Conservation (phyloP, 1,140 invertebrate species). For the Batillaria attramentaria region DNA sequence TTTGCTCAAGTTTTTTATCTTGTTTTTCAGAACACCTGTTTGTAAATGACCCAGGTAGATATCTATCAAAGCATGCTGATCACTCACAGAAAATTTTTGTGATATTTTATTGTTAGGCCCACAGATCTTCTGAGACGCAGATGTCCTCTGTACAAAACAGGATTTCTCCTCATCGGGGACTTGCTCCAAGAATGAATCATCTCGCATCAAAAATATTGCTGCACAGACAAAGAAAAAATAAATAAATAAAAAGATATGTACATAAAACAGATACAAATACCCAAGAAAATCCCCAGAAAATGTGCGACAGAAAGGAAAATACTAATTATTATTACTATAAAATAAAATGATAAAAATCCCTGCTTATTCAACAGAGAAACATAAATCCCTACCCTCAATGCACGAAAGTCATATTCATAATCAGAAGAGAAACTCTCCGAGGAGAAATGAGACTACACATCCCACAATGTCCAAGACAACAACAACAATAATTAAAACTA, state of each 20-base stretch:
- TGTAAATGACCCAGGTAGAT: background rate
- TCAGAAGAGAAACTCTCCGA: no score
- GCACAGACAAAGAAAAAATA: slow-evolving; percentile 33
- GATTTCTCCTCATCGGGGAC: slow-evolving; percentile 53
- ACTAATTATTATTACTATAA: no score
- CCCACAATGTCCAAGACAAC: no score
- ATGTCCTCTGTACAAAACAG: slow-evolving; percentile 54
- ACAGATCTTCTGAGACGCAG: slow-evolving; percentile 56
- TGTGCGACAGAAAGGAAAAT: background rate
- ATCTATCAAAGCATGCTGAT: slow-evolving; percentile 9
- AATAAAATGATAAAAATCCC: no score
- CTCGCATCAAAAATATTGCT: slow-evolving; percentile 64
- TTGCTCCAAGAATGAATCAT: slow-evolving; percentile 60
- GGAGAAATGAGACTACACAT: no score
- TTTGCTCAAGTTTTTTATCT: background rate
- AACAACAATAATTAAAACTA: no score
- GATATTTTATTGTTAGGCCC: slow-evolving; percentile 56
- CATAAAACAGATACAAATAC: background rate
- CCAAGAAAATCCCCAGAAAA: background rate
- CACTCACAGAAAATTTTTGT: slow-evolving; percentile 64
- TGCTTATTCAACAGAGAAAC: no score
- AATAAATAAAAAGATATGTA: slow-evolving; percentile 7
- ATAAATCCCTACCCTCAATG: no score
- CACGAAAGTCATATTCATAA: no score
- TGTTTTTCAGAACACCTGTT: background rate